Evolutionary conservation across 2,797 vertebrate genomes (phyloP).

Genomic region (Etheostoma nigrum): DNA sequence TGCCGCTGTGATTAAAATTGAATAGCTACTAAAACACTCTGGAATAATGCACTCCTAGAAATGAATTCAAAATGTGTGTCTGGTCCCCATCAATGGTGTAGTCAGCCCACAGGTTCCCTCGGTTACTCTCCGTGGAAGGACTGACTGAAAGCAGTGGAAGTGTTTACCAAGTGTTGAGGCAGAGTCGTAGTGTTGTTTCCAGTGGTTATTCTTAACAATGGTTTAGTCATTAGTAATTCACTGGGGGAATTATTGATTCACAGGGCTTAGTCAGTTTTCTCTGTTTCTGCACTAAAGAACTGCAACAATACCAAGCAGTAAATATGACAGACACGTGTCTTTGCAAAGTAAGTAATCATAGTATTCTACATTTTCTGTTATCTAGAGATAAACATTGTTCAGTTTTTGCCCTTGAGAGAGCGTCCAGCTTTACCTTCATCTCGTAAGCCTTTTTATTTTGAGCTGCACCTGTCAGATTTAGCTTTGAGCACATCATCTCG

Average conservation of each 20-base stretch:
- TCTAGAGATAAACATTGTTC: background rate
- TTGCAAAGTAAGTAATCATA: background rate
- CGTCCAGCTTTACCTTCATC: background rate
- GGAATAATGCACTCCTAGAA: conserved; percentile 43
- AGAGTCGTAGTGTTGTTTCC: background rate
- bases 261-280: background rate
- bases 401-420: background rate
- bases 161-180: background rate
- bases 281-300: background rate
- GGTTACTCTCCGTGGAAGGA: background rate
- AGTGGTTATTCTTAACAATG: background rate
- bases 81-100: conserved; percentile 1
- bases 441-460: background rate
- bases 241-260: no score
- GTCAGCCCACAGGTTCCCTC: background rate
- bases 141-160: background rate
- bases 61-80: conserved; percentile 41
- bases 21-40: conserved; percentile 43
- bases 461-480: background rate
- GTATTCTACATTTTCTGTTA: background rate
- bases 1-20: conserved; percentile 41
- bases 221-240: conserved; percentile 11
- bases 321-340: background rate
- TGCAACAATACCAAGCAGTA: background rate
- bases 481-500: background rate